A percentile compares a stretch with the other conserved stretches of the same genome.
phyloP scores from a whole-genome alignment of 2,888 invertebrate genomes.

The Fragum fragum region DNA sequence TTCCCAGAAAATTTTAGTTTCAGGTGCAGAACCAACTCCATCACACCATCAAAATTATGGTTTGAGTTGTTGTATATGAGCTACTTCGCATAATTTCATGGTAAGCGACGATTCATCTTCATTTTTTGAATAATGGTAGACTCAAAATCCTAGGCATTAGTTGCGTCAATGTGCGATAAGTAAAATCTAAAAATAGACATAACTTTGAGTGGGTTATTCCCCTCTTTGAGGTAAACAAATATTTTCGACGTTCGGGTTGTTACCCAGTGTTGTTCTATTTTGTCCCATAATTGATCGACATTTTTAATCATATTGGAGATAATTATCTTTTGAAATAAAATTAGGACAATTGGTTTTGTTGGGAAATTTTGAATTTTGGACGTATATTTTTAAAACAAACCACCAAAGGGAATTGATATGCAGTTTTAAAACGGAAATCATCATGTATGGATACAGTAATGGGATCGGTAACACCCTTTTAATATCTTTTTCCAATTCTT shows the following conservation, averaged over 20 bases:
- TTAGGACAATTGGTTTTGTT: not conserved
- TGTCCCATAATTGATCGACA: not conserved
- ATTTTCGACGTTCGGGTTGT: conserved; percentile 20
- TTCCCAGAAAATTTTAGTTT: conserved; percentile 9
- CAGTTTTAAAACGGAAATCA: not conserved
- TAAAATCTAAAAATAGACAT: conserved; percentile 13
- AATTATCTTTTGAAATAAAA: not conserved
- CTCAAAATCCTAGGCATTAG: not conserved
- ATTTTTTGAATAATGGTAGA: too few species aligned
- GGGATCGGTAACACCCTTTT: conserved; percentile 5
- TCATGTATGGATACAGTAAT: conserved; percentile 13
- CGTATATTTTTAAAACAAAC: not conserved
- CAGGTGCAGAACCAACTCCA: not conserved
- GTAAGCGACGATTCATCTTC: too few species aligned
- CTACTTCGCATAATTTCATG: too few species aligned
- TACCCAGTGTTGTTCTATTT: conserved; percentile 5
- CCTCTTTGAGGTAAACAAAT: conserved; percentile 16
- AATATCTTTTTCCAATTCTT: too few species aligned
- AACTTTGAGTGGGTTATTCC: conserved; percentile 19
- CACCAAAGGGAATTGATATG: not conserved
- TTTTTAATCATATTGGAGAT: too few species aligned
- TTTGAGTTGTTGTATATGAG: too few species aligned
- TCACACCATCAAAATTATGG: too few species aligned
- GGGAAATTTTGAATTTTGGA: not conserved
- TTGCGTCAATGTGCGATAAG: not conserved